Evolutionary conservation across 1,140 invertebrate species (phyloP), one percentile per base, ranked within the genome.

Genomic region (Cyphomyrmex costatus): DNA sequence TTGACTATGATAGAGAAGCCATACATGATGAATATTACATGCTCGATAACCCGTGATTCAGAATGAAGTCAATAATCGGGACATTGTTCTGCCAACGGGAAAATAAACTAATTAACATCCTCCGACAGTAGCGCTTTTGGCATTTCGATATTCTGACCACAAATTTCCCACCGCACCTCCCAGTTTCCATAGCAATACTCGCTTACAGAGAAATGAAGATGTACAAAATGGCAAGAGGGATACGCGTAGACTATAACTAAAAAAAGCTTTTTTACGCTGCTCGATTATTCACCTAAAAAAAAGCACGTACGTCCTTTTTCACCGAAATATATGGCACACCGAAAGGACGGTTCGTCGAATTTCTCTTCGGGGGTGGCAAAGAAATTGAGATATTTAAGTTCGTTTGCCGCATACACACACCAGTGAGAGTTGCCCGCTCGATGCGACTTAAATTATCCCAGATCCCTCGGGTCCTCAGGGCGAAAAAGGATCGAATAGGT

Each of bases 81-180:
- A 27, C 73, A 53, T 14, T 36, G 14, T 36, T 49, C 51, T 24
- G 3, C n/a, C 49, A 10, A 46, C 33, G 51, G 51, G 71, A 83
- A 86, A 61, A 89, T 79, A 89, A 89, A 85, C 86, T 85, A 89
- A 88, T 89, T 88, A 89, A 66, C 33, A n/a, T 46, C 58, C 33
- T 46, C 36, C 21, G 58, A 36, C 66, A 65, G 46, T 5, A 30
- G 24, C n/a, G 58, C 33, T 70, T 58, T 24, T 12, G 24, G 27
- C 49, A 51, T 49, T 16, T 63, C n/a, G 53, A 12, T 76, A 58
- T 87, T 61, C 71, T 3, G 68, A 56, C 49, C n/a, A 49, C 30
- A 66, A 42, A 77, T 71, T 63, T 76, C 16, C 71, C 79, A 33
- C 1, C n/a, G 14, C 19, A 58, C 19, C 6, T 7, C 27, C 19